phyloP scores from a whole-genome alignment of 1,140 invertebrate genomes.

The Pollicipes pollicipes region DNA sequence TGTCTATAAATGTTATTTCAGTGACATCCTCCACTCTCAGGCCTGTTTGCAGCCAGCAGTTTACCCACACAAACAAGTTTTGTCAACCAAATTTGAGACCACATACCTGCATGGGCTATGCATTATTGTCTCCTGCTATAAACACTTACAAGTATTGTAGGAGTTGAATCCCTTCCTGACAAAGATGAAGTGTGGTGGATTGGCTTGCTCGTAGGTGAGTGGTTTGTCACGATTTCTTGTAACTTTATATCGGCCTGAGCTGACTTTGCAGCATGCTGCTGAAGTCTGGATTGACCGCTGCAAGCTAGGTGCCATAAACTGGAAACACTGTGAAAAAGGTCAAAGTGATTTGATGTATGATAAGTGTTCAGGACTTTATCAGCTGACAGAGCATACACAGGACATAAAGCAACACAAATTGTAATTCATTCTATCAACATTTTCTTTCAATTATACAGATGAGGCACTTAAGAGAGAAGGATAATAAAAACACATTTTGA shows the following conservation, averaged over 20 bases:
- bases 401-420: too few relatives aligned
- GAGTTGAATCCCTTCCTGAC: constrained; percentile 81
- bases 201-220: constrained; percentile 85
- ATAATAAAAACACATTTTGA: too few relatives aligned
- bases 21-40: too few relatives aligned
- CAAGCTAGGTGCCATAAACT: too few relatives aligned
- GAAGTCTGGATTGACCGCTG: constrained; percentile 14
- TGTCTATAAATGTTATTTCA: too few relatives aligned
- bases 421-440: too few relatives aligned
- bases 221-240: constrained; percentile 53
- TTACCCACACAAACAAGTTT: constrained; percentile 4
- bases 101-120: constrained; percentile 9
- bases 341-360: too few relatives aligned
- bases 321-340: too few relatives aligned
- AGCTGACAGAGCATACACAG: too few relatives aligned
- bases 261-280: constrained; percentile 8
- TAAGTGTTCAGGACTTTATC: too few relatives aligned
- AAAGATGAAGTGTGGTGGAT: constrained; percentile 63
- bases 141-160: constrained; percentile 68
- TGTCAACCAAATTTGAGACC: background rate
- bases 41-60: background rate
- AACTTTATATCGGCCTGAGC: constrained; percentile 60
- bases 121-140: constrained; percentile 4
- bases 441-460: too few relatives aligned
- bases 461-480: too few relatives aligned